Evolutionary conservation across 92 coral and sea anemone genomes (phyloP).

Genomic region (Chrysogorgia sp.): DNA sequence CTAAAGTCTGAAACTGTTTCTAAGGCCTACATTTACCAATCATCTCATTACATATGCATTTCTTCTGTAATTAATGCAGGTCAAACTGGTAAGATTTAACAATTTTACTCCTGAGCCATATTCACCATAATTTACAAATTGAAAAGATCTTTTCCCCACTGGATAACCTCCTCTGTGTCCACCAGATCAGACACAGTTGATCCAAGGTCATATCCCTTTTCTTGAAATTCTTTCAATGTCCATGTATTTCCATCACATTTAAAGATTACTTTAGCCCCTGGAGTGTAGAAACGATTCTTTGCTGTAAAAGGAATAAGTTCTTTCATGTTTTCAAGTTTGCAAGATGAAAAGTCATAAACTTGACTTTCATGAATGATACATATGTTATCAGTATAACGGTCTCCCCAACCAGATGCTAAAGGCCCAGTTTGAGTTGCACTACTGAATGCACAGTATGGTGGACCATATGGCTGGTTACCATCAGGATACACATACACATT

Average conservation of each 20-base stretch:
- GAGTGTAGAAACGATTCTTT: slow-evolving; percentile 27
- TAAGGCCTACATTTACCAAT: too few species aligned
- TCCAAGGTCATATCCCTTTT: slow-evolving; percentile 33
- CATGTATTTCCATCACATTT: slow-evolving; percentile 21
- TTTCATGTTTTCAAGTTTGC: slow-evolving; percentile 21
- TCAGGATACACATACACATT: slow-evolving; percentile 43
- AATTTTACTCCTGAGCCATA: neutral
- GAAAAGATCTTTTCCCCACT: slow-evolving; percentile 43
- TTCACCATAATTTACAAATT: slow-evolving; percentile 15
- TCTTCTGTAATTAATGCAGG: too few species aligned
- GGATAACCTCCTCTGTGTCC: slow-evolving; percentile 7
- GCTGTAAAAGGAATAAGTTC: slow-evolving; percentile 39
- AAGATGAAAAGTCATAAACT: slow-evolving; percentile 31
- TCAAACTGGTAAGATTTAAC: too few species aligned
- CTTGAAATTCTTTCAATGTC: slow-evolving; percentile 38
- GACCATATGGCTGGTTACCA: slow-evolving; percentile 37
- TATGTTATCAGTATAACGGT: slow-evolving; percentile 39
- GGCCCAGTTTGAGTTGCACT: slow-evolving; percentile 23
- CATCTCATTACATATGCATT: too few species aligned
- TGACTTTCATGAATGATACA: slow-evolving; percentile 10
- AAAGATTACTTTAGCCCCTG: slow-evolving; percentile 20
- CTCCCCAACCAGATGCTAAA: slow-evolving; percentile 42
- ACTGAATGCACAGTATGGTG: slow-evolving; percentile 31
- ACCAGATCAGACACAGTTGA: slow-evolving; percentile 33
- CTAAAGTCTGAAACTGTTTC: too few species aligned